A percentile compares a stretch with the other conserved stretches of the same genome.
Evolutionary conservation across 2,113 vertebrate species (phyloP).

Genomic region (Potamarius usumacintae): DNA sequence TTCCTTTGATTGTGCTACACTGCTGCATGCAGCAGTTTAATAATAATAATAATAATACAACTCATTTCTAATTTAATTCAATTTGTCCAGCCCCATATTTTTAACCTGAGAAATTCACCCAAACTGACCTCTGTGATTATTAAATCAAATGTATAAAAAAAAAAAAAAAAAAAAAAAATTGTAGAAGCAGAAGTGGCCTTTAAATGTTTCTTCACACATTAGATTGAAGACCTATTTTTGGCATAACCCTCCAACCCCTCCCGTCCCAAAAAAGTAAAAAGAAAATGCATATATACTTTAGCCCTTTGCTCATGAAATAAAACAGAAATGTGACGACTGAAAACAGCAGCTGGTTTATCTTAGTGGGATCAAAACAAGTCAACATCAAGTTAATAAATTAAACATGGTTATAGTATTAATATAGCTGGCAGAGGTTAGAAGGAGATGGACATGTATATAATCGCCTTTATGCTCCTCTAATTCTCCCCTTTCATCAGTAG

Average conservation of each 20-base stretch:
- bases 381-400: conserved; percentile 51
- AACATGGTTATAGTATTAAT: conserved; percentile 35
- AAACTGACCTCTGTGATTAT: not conserved
- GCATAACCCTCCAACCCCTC: not conserved
- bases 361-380: conserved; percentile 22
- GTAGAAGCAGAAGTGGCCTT: not conserved
- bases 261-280: conserved; percentile 9
- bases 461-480: conserved; percentile 22
- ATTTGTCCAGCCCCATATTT: conserved; percentile 2
- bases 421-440: conserved; percentile 29
- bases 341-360: conserved; percentile 47
- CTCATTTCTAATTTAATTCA: no score
- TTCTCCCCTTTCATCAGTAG: conserved; percentile 36
- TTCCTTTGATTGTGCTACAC: not conserved
- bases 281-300: conserved; percentile 66
- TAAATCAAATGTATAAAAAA: not conserved
- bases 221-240: not conserved
- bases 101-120: not conserved
- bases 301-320: conserved; percentile 68
- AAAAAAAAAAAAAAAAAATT: not conserved
- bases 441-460: not conserved
- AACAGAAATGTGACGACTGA: conserved; percentile 6
- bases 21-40: not conserved
- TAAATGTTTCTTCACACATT: conserved; percentile 11
- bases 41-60: no score